A percentile compares a stretch with the other conserved stretches of the same genome.
phyloP scores from a whole-genome alignment of 1,140 invertebrate species.

The Trissolcus basalis region DNA sequence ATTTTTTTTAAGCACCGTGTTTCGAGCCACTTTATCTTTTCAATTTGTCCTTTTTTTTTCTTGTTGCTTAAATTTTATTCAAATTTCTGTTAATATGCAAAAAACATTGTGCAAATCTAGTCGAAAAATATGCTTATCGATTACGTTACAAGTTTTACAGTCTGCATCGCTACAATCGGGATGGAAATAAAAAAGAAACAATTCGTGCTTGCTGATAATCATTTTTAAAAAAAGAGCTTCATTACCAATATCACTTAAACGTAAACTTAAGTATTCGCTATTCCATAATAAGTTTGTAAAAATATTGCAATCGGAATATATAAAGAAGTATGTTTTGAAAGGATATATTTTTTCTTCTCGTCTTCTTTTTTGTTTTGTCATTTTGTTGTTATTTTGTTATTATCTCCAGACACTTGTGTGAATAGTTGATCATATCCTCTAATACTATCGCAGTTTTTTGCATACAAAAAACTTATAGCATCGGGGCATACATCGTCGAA shows the following conservation, averaged over 20 bases:
- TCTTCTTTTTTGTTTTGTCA: not conserved
- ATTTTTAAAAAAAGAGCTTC: conserved; percentile 12
- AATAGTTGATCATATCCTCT: conserved; percentile 8
- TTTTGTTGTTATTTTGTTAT: too few species aligned
- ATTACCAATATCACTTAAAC: conserved; percentile 27
- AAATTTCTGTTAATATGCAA: conserved; percentile 12
- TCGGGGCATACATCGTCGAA: conserved; percentile 27
- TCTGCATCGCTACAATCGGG: conserved; percentile 4
- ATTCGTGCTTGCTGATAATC: conserved; percentile 1
- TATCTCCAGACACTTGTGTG: conserved; percentile 12
- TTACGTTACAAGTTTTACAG: conserved; percentile 11
- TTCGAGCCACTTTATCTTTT: conserved; percentile 23
- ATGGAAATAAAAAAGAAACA: conserved; percentile 8
- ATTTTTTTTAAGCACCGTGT: conserved; percentile 51
- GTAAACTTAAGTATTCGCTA: conserved; percentile 31
- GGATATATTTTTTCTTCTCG: not conserved
- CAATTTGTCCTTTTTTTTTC: not conserved
- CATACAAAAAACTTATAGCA: conserved; percentile 29
- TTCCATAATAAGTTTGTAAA: conserved; percentile 18
- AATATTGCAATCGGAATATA: conserved; percentile 29
- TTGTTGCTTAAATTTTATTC: not conserved
- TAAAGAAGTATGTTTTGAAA: not conserved
- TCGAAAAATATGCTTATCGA: conserved; percentile 15
- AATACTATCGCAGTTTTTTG: conserved; percentile 36
- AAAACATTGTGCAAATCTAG: conserved; percentile 40